phyloP scores from a whole-genome alignment of 2,113 vertebrate species.

The Collichthys lucidus region DNA sequence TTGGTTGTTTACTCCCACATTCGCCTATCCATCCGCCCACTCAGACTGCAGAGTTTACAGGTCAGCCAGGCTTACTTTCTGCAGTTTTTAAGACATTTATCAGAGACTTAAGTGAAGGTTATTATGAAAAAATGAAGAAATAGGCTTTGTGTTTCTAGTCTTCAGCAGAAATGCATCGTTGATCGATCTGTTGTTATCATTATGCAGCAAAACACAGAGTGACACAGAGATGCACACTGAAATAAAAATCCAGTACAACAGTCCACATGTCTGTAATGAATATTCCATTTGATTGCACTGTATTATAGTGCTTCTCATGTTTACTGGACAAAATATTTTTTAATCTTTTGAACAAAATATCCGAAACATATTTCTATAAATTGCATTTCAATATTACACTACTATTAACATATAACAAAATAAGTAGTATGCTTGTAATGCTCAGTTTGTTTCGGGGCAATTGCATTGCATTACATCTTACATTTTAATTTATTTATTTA shows the following conservation, averaged over 20 bases:
- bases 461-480: neutral
- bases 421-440: no score
- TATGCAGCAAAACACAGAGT: neutral
- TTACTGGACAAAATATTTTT: no score
- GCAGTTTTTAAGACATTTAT: constrained; percentile 37
- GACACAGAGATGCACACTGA: neutral
- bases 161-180: neutral
- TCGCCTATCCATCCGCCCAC: constrained; percentile 58
- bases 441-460: neutral
- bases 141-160: neutral
- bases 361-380: neutral
- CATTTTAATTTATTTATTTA: neutral
- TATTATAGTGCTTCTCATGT: neutral
- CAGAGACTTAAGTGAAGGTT: constrained; percentile 24
- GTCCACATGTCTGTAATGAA: neutral
- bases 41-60: constrained; percentile 59
- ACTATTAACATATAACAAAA: neutral
- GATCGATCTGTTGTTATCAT: neutral
- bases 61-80: constrained; percentile 55
- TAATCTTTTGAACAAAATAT: neutral
- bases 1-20: constrained; percentile 59
- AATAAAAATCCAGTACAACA: neutral
- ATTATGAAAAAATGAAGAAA: neutral
- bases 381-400: neutral
- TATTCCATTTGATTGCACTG: neutral